Percentiles rank a stretch among this genome's conserved stretches.
Evolutionary conservation across 2,888 invertebrate species (phyloP).

Genomic region (Lasiommata megera): DNA sequence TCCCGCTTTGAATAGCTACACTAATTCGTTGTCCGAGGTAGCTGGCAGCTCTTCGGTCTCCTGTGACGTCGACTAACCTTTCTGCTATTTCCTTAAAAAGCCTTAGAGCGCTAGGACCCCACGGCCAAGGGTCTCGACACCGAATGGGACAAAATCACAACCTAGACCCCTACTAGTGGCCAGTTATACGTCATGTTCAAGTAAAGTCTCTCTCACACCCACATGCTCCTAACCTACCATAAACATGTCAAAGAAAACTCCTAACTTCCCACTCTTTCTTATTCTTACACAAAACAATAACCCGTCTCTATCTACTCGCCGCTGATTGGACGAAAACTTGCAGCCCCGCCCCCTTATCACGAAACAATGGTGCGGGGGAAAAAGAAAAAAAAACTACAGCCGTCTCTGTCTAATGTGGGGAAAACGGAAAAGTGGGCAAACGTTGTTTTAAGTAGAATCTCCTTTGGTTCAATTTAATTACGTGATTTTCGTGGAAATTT

Average conservation of each 20-base stretch:
- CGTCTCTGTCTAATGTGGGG: slow-evolving; percentile 33
- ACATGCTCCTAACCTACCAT: slow-evolving; percentile 25
- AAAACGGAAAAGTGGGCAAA: slow-evolving; percentile 28
- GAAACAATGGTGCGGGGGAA: slow-evolving; percentile 49
- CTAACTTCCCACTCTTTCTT: slow-evolving; percentile 39
- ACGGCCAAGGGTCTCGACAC: too few species aligned
- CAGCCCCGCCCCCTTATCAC: slow-evolving; percentile 50
- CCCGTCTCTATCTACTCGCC: slow-evolving; percentile 41
- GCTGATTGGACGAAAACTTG: slow-evolving; percentile 57
- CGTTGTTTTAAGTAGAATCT: slow-evolving; percentile 52
- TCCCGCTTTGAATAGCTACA: too few species aligned
- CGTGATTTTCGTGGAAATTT: slow-evolving; percentile 15
- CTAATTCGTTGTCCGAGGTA: too few species aligned
- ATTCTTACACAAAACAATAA: slow-evolving; percentile 34
- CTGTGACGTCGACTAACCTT: too few species aligned
- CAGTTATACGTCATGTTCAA: too few species aligned
- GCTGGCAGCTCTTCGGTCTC: too few species aligned
- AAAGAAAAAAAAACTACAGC: slow-evolving; percentile 31
- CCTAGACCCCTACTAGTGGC: too few species aligned
- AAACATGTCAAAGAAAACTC: slow-evolving; percentile 46
- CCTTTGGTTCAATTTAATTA: slow-evolving; percentile 43
- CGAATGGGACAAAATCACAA: too few species aligned
- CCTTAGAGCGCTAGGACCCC: too few species aligned
- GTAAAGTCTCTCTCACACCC: neutral
- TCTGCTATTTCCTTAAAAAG: too few species aligned